These are phyloP conservation scores for Halcyon badia DNA, from an alignment of 2,797 vertebrate species.

Conservation along the genomic window DNA sequence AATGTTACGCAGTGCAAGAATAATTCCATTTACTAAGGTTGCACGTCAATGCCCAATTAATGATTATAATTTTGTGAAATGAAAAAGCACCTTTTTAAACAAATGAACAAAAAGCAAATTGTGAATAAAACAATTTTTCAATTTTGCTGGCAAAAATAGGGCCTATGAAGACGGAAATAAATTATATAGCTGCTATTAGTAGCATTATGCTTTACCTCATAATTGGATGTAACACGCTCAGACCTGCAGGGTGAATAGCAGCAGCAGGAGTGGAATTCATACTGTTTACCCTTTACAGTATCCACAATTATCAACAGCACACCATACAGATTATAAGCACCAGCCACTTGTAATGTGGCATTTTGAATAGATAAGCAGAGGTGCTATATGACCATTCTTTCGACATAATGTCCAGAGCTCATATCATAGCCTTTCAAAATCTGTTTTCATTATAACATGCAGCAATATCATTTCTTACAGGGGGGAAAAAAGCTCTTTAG, in stretches of 20 bases:
- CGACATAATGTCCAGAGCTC: conserved; percentile 72
- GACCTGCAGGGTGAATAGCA: conserved; percentile 76
- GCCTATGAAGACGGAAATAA: conserved; percentile 81
- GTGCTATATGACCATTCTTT: conserved; percentile 77
- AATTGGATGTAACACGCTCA: conserved; percentile 83
- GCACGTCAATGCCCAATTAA: conserved; percentile 79
- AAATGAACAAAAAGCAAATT: conserved; percentile 81
- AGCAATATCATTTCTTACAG: conserved; percentile 17
- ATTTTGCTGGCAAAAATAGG: conserved; percentile 81
- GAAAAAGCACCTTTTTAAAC: conserved; percentile 77
- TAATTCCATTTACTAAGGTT: conserved; percentile 76
- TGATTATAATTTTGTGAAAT: conserved; percentile 81
- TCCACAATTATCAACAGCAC: conserved; percentile 85
- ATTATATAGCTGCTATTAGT: conserved; percentile 84
- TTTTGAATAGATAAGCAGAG: conserved; percentile 84
- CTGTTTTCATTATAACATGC: conserved; percentile 55
- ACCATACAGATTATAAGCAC: conserved; percentile 83
- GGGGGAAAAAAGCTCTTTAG: neutral
- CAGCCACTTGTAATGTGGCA: conserved; percentile 82
- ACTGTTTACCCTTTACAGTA: conserved; percentile 87
- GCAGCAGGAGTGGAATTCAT: conserved; percentile 81
- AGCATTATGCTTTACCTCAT: conserved; percentile 82
- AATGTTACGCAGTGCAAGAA: conserved; percentile 69
- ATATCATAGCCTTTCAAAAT: conserved; percentile 47
- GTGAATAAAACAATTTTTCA: conserved; percentile 86